Evolutionary conservation across 2,797 vertebrate genomes (phyloP).

Genomic region (Thunnus albacares): DNA sequence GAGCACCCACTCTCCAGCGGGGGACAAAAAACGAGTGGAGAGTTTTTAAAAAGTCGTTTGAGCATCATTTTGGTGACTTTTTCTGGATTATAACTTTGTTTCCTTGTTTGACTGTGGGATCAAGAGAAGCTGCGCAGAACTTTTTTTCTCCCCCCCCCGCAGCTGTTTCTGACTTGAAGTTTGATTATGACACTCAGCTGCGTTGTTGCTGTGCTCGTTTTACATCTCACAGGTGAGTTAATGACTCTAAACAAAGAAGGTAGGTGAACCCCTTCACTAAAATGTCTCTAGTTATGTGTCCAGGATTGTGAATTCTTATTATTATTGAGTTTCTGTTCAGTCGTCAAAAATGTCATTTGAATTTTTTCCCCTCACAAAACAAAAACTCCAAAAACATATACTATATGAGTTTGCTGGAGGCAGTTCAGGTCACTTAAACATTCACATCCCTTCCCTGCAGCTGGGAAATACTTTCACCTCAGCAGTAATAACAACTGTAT

Average conservation of each 20-base stretch:
- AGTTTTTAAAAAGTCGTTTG: background rate
- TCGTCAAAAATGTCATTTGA: background rate
- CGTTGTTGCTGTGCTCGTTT: constrained; percentile 61
- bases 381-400: background rate
- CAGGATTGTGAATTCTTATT: background rate
- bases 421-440: background rate
- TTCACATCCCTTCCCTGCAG: constrained; percentile 10
- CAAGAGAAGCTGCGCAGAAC: background rate
- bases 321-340: background rate
- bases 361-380: too few relatives aligned
- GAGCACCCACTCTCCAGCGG: background rate
- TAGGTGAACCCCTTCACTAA: constrained; percentile 14
- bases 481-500: constrained; percentile 57
- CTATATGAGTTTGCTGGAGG: background rate
- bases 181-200: constrained; percentile 61
- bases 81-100: background rate
- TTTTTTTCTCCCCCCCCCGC: background rate
- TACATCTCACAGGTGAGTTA: constrained; percentile 70
- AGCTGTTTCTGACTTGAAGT: background rate
- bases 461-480: constrained; percentile 54
- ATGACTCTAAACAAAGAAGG: constrained; percentile 48
- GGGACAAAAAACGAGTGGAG: background rate
- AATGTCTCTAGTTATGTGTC: background rate
- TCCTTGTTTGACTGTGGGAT: constrained; percentile 5
- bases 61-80: background rate